Conservation (phyloP, 2,797 vertebrate genomes). For the Channa striata region DNA sequence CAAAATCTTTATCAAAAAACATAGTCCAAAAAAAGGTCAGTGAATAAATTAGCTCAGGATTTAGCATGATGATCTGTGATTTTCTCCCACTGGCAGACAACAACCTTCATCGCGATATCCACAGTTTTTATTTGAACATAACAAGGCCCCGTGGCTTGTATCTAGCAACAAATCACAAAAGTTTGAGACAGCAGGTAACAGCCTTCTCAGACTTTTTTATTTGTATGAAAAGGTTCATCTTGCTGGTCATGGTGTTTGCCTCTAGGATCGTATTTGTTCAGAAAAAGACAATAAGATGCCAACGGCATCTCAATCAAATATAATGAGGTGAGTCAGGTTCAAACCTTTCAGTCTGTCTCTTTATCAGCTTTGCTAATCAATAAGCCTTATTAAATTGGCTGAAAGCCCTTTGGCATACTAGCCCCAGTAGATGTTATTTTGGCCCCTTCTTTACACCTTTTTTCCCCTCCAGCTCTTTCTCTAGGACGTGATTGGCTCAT, state of each 20-base stretch:
- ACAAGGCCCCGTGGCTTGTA: too few species aligned
- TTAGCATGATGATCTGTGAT: too few species aligned
- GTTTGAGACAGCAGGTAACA: too few species aligned
- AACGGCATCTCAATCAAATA: conserved; percentile 20
- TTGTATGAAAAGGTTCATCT: neutral
- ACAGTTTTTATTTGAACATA: too few species aligned
- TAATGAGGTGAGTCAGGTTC: conserved; percentile 11
- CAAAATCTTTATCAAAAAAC: too few species aligned
- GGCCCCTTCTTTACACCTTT: neutral
- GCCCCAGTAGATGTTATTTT: conserved; percentile 10
- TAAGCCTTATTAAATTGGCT: conserved; percentile 15
- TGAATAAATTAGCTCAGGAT: too few species aligned
- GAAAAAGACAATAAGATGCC: neutral
- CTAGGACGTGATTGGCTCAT: neutral
- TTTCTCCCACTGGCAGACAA: too few species aligned
- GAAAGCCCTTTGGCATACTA: conserved; percentile 6
- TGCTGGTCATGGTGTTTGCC: conserved; percentile 7
- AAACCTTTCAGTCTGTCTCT: conserved; percentile 5
- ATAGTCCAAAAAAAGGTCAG: too few species aligned
- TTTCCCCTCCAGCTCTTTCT: too few species aligned
- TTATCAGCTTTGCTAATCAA: conserved; percentile 6
- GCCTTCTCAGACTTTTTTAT: too few species aligned
- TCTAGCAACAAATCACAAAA: too few species aligned
- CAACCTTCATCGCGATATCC: too few species aligned
- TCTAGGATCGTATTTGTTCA: conserved; percentile 7